Conservation (phyloP, 2,113 vertebrate genomes). For the Holacanthus passer region DNA sequence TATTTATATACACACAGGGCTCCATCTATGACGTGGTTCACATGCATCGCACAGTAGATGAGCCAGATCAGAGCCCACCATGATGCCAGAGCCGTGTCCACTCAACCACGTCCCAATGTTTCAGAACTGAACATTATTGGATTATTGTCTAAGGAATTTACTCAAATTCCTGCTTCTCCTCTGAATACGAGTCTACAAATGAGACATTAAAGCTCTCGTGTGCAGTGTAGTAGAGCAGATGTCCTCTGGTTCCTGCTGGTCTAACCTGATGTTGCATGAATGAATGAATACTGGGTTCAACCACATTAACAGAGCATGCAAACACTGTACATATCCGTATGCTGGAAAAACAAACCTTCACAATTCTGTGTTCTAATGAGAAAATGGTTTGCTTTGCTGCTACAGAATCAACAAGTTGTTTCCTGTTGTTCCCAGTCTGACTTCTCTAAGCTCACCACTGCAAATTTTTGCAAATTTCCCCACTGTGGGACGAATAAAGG, state of each 20-base stretch:
- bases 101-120: not conserved
- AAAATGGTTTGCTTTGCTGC: not conserved
- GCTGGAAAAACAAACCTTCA: not conserved
- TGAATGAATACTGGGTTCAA: not conserved
- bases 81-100: not conserved
- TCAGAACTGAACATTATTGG: not conserved
- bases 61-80: not conserved
- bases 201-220: not conserved
- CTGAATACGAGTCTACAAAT: not conserved
- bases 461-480: too few relatives aligned
- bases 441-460: not conserved
- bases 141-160: not conserved
- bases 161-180: not conserved
- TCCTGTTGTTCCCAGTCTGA: too few relatives aligned
- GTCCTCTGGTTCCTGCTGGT: conserved; percentile 11
- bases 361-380: not conserved
- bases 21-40: not conserved
- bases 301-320: not conserved
- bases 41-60: conserved; percentile 16
- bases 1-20: not conserved
- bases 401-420: not conserved
- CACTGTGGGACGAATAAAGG: too few relatives aligned
- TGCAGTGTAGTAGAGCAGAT: not conserved
- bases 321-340: not conserved
- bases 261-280: not conserved